phyloP scores from a whole-genome alignment of 2,888 invertebrate species.

The Caenorhabditis plicata region DNA sequence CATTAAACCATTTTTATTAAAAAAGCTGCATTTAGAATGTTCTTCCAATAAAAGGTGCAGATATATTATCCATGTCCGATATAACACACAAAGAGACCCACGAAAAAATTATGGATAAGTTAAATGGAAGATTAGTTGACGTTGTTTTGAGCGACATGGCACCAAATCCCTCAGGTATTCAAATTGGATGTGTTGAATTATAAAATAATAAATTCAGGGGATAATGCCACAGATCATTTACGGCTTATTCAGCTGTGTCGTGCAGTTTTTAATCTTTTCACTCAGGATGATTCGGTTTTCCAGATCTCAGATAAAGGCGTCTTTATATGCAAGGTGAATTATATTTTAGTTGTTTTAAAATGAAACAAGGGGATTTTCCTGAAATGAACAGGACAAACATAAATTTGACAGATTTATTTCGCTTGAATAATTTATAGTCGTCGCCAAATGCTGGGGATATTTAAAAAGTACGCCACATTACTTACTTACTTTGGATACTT shows the following conservation, averaged over 20 bases:
- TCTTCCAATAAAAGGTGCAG: constrained; percentile 54
- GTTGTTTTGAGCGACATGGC: constrained; percentile 65
- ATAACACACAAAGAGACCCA: constrained; percentile 45
- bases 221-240: constrained; percentile 50
- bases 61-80: constrained; percentile 53
- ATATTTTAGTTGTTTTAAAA: background rate
- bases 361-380: background rate
- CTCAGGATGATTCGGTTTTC: constrained; percentile 23
- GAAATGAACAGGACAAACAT: background rate
- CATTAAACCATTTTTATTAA: background rate
- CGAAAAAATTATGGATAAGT: constrained; percentile 30
- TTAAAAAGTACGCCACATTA: too few relatives aligned
- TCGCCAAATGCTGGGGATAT: too few relatives aligned
- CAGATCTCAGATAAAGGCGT: constrained; percentile 39
- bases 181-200: background rate
- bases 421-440: too few relatives aligned
- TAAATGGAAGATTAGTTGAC: constrained; percentile 49
- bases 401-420: too few relatives aligned
- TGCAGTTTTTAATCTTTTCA: constrained; percentile 40
- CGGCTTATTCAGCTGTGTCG: constrained; percentile 53
- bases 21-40: constrained; percentile 42
- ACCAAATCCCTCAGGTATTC: constrained; percentile 61
- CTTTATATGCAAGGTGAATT: constrained; percentile 53
- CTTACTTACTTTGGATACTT: too few relatives aligned
- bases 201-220: constrained; percentile 29